phyloP scores from a whole-genome alignment of 2,797 vertebrate species.

The Chanos chanos region DNA sequence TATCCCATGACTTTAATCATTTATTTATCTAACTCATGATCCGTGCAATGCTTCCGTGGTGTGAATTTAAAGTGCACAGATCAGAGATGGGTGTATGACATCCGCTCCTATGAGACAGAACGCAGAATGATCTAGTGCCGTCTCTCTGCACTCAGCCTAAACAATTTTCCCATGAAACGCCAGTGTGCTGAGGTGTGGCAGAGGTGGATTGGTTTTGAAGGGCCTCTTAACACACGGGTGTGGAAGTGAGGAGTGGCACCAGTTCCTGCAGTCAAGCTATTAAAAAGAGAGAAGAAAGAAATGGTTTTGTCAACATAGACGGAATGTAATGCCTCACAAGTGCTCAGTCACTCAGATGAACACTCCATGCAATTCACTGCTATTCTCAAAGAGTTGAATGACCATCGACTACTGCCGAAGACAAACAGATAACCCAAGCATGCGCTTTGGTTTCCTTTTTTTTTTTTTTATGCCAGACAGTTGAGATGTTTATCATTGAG shows the following conservation, averaged over 20 bases:
- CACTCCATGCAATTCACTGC: no score
- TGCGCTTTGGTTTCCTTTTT: no score
- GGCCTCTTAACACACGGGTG: constrained; percentile 36
- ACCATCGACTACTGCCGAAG: no score
- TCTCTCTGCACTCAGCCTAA: constrained; percentile 49
- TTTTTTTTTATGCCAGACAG: no score
- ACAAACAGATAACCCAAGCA: no score
- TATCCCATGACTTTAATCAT: constrained; percentile 68
- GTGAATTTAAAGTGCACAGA: constrained; percentile 67
- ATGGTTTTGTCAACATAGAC: no score
- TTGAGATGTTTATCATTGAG: no score
- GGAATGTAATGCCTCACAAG: no score
- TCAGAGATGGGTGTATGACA: constrained; percentile 63
- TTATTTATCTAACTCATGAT: constrained; percentile 74
- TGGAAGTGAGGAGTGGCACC: constrained; percentile 19
- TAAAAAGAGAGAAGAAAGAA: no score
- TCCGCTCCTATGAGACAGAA: constrained; percentile 65
- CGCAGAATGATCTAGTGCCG: constrained; percentile 61
- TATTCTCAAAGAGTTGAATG: no score
- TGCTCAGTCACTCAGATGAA: no score
- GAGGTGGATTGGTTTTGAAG: constrained; percentile 42
- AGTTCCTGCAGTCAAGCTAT: constrained; percentile 22
- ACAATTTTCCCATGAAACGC: constrained; percentile 53
- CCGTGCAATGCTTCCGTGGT: constrained; percentile 56
- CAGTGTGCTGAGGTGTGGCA: constrained; percentile 40